Conservation (phyloP, 2,888 invertebrate genomes). For the Drosophila meridiana region DNA sequence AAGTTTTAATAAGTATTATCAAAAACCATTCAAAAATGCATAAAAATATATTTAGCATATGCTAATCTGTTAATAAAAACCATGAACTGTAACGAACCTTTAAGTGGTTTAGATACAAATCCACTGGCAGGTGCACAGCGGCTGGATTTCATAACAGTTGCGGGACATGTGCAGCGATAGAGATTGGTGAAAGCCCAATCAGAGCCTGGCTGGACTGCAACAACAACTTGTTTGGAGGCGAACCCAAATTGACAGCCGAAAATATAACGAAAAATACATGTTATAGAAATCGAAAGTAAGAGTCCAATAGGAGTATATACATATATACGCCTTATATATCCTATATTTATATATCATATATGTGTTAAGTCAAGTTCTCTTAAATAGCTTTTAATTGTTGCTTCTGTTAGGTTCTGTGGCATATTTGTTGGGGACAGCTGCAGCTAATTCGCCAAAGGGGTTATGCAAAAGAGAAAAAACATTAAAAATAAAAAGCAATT, state of each 20-base stretch:
- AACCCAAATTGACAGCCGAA: slow-evolving; percentile 28
- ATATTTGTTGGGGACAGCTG: neutral
- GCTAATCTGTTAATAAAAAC: neutral
- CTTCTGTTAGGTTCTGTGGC: slow-evolving; percentile 25
- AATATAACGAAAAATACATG: slow-evolving; percentile 14
- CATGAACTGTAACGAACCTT: neutral
- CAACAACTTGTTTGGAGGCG: slow-evolving; percentile 48
- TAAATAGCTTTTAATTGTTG: slow-evolving; percentile 17
- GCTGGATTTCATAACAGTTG: slow-evolving; percentile 55
- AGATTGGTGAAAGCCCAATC: slow-evolving; percentile 61
- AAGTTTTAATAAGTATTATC: too few species aligned
- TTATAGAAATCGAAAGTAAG: slow-evolving; percentile 35
- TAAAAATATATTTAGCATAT: neutral
- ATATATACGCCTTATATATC: neutral
- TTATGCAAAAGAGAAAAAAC: slow-evolving; percentile 57
- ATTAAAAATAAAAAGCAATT: slow-evolving; percentile 37
- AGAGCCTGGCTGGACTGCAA: slow-evolving; percentile 16
- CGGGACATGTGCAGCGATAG: slow-evolving; percentile 34
- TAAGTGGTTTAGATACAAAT: slow-evolving; percentile 11
- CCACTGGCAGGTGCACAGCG: slow-evolving; percentile 23
- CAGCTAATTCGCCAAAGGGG: slow-evolving; percentile 52
- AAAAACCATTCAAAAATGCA: neutral
- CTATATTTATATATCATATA: neutral
- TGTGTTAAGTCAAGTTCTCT: neutral
- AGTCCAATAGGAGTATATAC: neutral